Evolutionary conservation across 2,797 vertebrate species (phyloP).

Genomic region (Mionectes olivaceus): DNA sequence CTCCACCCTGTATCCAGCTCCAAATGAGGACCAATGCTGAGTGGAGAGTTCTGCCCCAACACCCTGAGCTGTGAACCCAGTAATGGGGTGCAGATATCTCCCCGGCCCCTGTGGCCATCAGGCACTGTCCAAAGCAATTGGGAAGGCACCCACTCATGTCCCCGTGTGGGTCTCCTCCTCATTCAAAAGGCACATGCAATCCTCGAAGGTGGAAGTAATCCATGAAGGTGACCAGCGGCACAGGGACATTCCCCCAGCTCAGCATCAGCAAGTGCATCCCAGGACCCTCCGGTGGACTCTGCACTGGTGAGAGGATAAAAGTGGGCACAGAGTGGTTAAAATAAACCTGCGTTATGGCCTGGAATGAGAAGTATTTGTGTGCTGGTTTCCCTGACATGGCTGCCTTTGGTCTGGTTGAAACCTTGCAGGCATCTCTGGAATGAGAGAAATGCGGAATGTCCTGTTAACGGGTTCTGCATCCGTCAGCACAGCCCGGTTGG

Average conservation of each 20-base stretch:
- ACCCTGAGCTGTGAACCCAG: background rate
- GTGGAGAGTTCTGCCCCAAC: background rate
- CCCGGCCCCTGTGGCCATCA: background rate
- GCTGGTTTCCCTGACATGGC: slow-evolving; percentile 11
- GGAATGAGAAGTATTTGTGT: slow-evolving; percentile 35
- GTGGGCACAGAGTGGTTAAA: background rate
- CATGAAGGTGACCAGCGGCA: background rate
- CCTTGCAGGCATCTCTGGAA: slow-evolving; percentile 61
- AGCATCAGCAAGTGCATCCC: background rate
- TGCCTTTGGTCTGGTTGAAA: slow-evolving; percentile 21
- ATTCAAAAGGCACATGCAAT: background rate
- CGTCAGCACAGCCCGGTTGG: background rate
- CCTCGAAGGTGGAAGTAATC: background rate
- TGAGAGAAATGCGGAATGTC: slow-evolving; percentile 38
- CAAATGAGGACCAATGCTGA: background rate
- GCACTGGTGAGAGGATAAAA: background rate
- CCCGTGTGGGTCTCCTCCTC: rapidly evolving
- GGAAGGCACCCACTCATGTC: background rate
- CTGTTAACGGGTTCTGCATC: background rate
- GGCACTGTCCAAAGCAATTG: background rate
- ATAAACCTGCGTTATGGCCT: background rate
- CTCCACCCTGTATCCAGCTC: rapidly evolving
- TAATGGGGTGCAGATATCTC: background rate
- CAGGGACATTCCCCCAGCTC: background rate
- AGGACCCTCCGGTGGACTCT: background rate